Conservation (phyloP, 2,113 vertebrate genomes). For the Bos javanicus region DNA sequence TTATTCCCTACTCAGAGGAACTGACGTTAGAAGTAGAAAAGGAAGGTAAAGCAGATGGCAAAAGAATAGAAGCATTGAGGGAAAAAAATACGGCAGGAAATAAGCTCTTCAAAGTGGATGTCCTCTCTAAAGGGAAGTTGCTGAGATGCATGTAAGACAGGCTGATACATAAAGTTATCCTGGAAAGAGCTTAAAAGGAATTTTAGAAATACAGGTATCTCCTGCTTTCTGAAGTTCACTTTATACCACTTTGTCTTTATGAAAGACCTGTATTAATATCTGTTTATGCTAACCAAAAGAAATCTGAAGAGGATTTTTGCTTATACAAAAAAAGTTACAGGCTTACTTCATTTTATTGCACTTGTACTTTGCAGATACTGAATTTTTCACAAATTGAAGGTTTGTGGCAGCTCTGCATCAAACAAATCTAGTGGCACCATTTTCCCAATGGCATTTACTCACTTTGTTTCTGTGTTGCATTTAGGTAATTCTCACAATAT, state of each 20-base stretch:
- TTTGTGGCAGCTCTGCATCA: neutral
- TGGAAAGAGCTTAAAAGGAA: neutral
- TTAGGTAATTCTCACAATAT: neutral
- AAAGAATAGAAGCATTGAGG: neutral
- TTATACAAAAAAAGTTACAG: neutral
- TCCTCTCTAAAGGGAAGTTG: neutral
- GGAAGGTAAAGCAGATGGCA: neutral
- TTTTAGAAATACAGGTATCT: neutral
- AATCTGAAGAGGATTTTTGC: neutral
- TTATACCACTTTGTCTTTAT: neutral
- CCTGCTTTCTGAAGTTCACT: neutral
- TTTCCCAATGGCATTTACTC: neutral
- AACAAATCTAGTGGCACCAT: neutral
- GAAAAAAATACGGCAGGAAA: neutral
- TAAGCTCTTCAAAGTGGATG: neutral
- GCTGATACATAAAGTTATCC: neutral
- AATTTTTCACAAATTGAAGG: neutral
- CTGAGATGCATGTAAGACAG: neutral
- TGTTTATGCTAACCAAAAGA: neutral
- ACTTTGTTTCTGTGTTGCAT: neutral
- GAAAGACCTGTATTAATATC: neutral
- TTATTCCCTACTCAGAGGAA: neutral
- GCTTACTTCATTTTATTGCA: neutral
- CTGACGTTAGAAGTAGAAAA: neutral
- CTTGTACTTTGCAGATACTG: neutral